Evolutionary conservation across 2,888 invertebrate species (phyloP).

Genomic region (Anorthoa munda): DNA sequence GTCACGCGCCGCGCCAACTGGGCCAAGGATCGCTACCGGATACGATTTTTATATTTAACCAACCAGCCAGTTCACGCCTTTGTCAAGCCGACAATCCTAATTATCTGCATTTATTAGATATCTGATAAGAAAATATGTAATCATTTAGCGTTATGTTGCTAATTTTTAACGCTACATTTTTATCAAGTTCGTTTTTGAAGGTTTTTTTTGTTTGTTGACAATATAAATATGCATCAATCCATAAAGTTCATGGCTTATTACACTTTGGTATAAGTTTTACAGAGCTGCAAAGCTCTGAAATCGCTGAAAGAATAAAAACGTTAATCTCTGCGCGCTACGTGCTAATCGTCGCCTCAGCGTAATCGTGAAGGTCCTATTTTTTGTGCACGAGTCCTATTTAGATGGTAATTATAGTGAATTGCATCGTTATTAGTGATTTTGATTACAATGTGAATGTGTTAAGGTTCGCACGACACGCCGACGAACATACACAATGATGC

Average conservation of each 20-base stretch:
- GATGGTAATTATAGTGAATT: constrained; percentile 76
- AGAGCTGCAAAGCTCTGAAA: neutral
- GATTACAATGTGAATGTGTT: constrained; percentile 79
- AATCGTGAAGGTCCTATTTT: constrained; percentile 57
- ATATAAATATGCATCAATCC: neutral
- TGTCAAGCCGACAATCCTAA: constrained; percentile 64
- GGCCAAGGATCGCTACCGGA: constrained; percentile 86
- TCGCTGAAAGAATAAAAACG: neutral
- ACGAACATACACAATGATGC: constrained; percentile 73
- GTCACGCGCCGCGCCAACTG: constrained; percentile 81
- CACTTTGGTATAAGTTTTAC: neutral
- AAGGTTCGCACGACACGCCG: constrained; percentile 81
- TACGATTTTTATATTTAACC: constrained; percentile 77
- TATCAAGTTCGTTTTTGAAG: constrained; percentile 15
- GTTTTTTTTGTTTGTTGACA: constrained; percentile 20
- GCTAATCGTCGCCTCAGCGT: constrained; percentile 6
- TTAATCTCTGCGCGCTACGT: neutral
- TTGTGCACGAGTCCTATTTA: constrained; percentile 65
- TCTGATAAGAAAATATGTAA: constrained; percentile 38
- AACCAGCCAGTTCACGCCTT: constrained; percentile 66
- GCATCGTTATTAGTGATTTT: constrained; percentile 77
- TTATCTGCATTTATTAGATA: constrained; percentile 57
- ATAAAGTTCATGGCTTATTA: neutral
- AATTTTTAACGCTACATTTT: constrained; percentile 44
- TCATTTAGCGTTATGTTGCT: constrained; percentile 27